These are phyloP conservation scores for Dinocampus coccinellae DNA, from an alignment of 2,888 invertebrate genomes.

Conservation along the genomic window DNA sequence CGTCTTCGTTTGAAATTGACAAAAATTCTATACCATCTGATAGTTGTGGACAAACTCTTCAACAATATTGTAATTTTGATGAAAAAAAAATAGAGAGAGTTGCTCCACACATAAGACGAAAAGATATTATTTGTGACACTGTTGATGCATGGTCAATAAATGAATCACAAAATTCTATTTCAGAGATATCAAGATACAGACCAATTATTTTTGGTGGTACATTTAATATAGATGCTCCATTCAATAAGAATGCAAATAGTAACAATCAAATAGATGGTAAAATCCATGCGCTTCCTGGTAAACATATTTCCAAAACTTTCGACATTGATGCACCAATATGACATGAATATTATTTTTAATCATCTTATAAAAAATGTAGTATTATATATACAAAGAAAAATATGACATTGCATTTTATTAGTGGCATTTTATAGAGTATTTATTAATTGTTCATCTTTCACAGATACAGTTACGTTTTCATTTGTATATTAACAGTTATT, in stretches of 20 bases:
- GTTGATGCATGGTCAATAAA: constrained; percentile 74
- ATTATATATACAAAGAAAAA: background rate
- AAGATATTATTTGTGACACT: constrained; percentile 74
- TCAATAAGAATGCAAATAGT: constrained; percentile 49
- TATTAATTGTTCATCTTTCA: background rate
- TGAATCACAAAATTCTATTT: constrained; percentile 43
- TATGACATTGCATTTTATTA: background rate
- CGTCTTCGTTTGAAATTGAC: constrained; percentile 38
- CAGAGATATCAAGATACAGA: constrained; percentile 68
- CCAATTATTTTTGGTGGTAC: constrained; percentile 88
- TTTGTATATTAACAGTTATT: background rate
- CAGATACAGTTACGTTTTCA: background rate
- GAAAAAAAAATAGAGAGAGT: constrained; percentile 64
- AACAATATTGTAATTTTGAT: constrained; percentile 64
- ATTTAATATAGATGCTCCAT: constrained; percentile 85
- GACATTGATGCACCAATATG: constrained; percentile 72
- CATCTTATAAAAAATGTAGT: background rate
- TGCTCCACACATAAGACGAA: constrained; percentile 67
- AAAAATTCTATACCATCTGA: constrained; percentile 23
- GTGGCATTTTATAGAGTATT: background rate
- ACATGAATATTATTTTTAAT: background rate
- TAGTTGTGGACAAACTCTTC: constrained; percentile 52
- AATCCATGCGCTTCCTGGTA: constrained; percentile 40
- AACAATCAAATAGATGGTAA: constrained; percentile 31
- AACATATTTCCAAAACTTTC: constrained; percentile 66